Base-by-base conservation (phyloP, 92 coral and sea anemone genomes). In the Nematostella vectensis region DNA sequence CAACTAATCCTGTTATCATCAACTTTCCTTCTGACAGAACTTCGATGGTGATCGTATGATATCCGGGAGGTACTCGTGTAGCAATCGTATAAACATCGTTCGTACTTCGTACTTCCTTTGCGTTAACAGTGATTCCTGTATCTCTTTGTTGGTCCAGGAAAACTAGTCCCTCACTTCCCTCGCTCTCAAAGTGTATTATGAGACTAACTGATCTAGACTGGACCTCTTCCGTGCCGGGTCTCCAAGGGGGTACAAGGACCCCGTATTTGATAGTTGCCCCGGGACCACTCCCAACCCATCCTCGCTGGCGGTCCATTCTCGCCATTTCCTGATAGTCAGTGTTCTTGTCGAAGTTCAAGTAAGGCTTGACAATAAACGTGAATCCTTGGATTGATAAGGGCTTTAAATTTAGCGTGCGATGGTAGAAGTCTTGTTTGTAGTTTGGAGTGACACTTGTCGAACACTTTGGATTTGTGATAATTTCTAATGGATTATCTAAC, bases 231-330 rank as follows among this genome's bases (percentile, higher is more conserved):
- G 17, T 11, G 23, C 45, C 25, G 49, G 27, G 10, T 3, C 24
- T 55, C 60, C 61, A 57, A 8, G 65, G 11, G 17, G 59, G 57
- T 11, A 65, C 59, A n/a, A 44, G 9, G 26, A 73, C 49, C 11
- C 38, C n/a, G 21, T 64, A 31, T 3, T 52, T 67, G 3, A 73
- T 65, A 23, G 22, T 25, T 19, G 43, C 48, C n/a, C 55, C 42
- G 27, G 47, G 16, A 17, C 42, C 43, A 11, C 10, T 40, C 20
- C 73, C 62, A 11, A 11, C 1, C 80, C 73, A 72, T 26, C 79
- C 71, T 29, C 58, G 45, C 21, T 53, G 69, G 15, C 42, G 8
- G 42, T 36, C 42, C 15, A 8, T 36, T 36, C 42, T 36, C 8
- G 42, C 15, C 42, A 36, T 8, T 36, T 8, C 9, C 42, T 36